Evolutionary conservation across 2,888 invertebrate species (phyloP), one percentile per base, ranked within the genome.

Genomic region (Psylliodes chrysocephalus): DNA sequence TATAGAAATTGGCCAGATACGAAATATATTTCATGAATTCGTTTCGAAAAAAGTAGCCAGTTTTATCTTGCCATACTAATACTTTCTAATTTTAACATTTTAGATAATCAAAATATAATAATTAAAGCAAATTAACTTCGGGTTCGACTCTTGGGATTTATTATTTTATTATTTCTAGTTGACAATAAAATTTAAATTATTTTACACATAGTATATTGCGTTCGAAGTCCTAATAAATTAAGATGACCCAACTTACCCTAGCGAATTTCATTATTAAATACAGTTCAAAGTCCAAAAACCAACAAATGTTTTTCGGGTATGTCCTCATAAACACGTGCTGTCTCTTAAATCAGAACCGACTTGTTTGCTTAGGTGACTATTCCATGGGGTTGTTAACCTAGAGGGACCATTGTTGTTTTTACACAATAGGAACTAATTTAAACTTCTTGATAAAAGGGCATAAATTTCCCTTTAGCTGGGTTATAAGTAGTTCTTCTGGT

Each of bases 361-460:
- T 49, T 49, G 59, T 59, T 59, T 38, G 30, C 25, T 59, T 59
- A 59, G 59, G 49, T 51, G 49, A 28, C 28, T 35, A 28, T 51
- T 63, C 66, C 57, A 42, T 33, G 17, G 60, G 55, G 64, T 60
- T 55, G 64, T 55, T 60, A 54, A 64, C 60, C 60, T 60, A 57
- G 15, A 42, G 64, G 49, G 35, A 18, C 51, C 30, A 64, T 64
- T 64, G 64, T 64, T 60, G 44, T 59, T 60, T 55, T 55, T 51
- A 60, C 55, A 64, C 64, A 64, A 64, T 60, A 42, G 49, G 49
- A 38, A 7, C 38, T 51, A 64, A 64, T 64, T 64, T 55, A 64
- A 49, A 59, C 15, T 49, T 59, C 59, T 49, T 40, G 51, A 51
- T 51, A 51, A 49, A 59, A 40, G 57, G 57, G 14, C 17, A 35